Percentiles rank a stretch among this genome's conserved stretches.
phyloP scores from a whole-genome alignment of 2,888 invertebrate species.

The Epinotia demarniana region DNA sequence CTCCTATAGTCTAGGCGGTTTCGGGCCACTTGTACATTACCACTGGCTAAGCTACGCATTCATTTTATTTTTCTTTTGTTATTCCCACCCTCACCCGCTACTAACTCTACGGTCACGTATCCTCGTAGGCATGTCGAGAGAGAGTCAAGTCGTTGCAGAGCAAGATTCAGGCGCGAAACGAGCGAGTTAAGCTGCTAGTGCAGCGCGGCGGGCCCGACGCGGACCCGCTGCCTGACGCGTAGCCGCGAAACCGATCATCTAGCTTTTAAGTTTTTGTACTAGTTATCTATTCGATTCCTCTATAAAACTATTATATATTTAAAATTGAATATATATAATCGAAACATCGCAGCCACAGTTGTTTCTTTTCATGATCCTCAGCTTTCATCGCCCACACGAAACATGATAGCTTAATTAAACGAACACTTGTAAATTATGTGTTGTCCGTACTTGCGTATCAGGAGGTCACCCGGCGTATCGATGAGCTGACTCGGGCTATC shows the following conservation, averaged over 20 bases:
- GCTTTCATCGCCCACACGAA: constrained; percentile 58
- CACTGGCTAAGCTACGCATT: constrained; percentile 68
- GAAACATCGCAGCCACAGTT: constrained; percentile 73
- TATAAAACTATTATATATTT: constrained; percentile 65
- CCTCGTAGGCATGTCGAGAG: constrained; percentile 92
- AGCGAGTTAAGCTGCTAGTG: constrained; percentile 94
- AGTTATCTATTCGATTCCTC: constrained; percentile 69
- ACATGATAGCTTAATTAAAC: constrained; percentile 52
- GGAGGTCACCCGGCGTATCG: constrained; percentile 89
- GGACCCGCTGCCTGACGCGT: constrained; percentile 89
- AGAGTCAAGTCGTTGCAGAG: constrained; percentile 93
- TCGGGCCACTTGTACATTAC: constrained; percentile 62
- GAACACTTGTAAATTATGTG: constrained; percentile 77
- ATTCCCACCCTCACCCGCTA: constrained; percentile 73
- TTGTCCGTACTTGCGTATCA: constrained; percentile 86
- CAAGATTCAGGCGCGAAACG: constrained; percentile 94
- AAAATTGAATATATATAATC: constrained; percentile 73
- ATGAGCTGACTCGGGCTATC: constrained; percentile 88
- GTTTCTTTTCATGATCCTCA: constrained; percentile 72
- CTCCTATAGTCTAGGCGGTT: constrained; percentile 47
- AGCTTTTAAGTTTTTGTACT: constrained; percentile 68
- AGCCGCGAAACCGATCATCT: constrained; percentile 62
- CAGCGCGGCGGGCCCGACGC: constrained; percentile 94
- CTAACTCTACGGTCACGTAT: constrained; percentile 77
- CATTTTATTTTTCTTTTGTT: constrained; percentile 74